These are phyloP conservation scores for Lanius ludovicianus DNA, from an alignment of 2,113 vertebrate genomes.

Conservation along the genomic window DNA sequence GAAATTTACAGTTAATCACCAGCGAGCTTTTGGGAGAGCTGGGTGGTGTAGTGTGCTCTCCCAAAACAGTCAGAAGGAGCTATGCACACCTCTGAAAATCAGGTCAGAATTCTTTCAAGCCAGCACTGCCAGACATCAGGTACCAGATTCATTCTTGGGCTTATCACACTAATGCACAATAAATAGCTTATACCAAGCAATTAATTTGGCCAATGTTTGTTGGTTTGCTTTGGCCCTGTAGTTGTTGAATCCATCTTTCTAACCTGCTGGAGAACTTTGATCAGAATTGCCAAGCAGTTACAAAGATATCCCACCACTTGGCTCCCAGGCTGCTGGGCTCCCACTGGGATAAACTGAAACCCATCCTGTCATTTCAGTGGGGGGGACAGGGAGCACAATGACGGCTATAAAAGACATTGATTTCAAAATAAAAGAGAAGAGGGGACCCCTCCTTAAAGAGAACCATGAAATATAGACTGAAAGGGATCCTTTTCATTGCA, in stretches of 20 bases:
- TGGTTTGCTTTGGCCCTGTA: neutral
- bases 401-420: conserved; percentile 53
- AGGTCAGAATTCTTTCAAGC: neutral
- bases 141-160: neutral
- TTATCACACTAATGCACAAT: neutral
- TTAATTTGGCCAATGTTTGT: neutral
- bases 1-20: neutral
- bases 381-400: conserved; percentile 42
- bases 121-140: neutral
- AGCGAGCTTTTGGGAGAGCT: neutral
- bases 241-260: conserved; percentile 30
- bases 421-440: conserved; percentile 54
- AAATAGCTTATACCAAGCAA: neutral
- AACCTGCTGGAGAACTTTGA: conserved; percentile 53
- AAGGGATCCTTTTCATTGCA: conserved; percentile 32
- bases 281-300: conserved; percentile 42
- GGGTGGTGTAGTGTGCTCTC: neutral
- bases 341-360: conserved; percentile 64
- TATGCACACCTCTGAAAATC: neutral
- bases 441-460: conserved; percentile 16
- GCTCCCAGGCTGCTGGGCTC: conserved; percentile 56
- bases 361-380: conserved; percentile 44
- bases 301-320: conserved; percentile 43
- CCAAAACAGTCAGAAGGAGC: neutral
- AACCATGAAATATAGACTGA: conserved; percentile 69